phyloP scores from a whole-genome alignment of 1,140 invertebrate genomes.

The Pararge aegeria region DNA sequence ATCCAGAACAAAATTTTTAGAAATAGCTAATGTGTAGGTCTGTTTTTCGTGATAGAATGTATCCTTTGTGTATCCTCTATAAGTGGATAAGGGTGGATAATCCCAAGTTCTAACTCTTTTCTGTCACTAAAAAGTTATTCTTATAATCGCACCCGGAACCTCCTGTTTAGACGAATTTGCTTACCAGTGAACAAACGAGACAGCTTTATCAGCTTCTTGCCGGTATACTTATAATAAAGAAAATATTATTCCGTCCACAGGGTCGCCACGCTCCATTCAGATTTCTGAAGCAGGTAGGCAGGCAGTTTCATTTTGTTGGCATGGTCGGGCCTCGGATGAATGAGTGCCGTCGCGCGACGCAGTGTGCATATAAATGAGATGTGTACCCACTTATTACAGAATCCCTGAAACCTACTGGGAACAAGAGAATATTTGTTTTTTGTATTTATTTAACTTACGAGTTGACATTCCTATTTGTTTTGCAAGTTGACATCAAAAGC shows the following conservation, averaged over 20 bases:
- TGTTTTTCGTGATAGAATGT: too few relatives aligned
- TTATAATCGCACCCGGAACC: too few relatives aligned
- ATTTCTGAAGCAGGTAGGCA: slow-evolving; percentile 39
- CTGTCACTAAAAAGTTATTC: too few relatives aligned
- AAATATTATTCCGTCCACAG: slow-evolving; percentile 30
- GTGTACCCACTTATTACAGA: not conserved
- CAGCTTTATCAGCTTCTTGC: not conserved
- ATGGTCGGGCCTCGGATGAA: slow-evolving; percentile 44
- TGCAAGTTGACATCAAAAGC: too few relatives aligned
- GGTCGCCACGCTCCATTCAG: slow-evolving; percentile 39
- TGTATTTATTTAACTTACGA: too few relatives aligned
- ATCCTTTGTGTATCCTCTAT: too few relatives aligned
- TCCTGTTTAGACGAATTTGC: too few relatives aligned
- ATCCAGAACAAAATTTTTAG: too few relatives aligned
- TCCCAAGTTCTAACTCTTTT: too few relatives aligned
- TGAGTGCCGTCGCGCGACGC: slow-evolving; percentile 34
- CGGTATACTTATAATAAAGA: slow-evolving; percentile 13
- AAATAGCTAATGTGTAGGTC: too few relatives aligned
- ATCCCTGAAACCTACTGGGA: not conserved
- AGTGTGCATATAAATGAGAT: slow-evolving; percentile 50
- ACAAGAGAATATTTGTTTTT: not conserved
- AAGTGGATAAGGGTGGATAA: too few relatives aligned
- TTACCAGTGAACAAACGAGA: too few relatives aligned
- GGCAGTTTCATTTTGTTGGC: slow-evolving; percentile 60
- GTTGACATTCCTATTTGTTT: not conserved